These are phyloP conservation scores for Tyto alba DNA, from an alignment of 2,113 vertebrate species.

Conservation along the genomic window DNA sequence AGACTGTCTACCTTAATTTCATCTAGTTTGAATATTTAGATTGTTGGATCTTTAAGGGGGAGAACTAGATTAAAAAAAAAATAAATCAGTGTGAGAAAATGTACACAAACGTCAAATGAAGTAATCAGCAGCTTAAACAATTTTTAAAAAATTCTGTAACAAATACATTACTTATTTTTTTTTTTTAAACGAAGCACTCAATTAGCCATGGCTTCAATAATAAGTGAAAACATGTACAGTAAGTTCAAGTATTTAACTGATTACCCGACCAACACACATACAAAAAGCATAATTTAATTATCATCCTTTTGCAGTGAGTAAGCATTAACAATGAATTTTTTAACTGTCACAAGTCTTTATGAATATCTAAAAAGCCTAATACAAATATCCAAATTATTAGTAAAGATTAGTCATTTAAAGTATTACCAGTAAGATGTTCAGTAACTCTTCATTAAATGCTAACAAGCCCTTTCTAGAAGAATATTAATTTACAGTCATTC, in stretches of 20 bases:
- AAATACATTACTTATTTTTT: not conserved
- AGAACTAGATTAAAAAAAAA: not conserved
- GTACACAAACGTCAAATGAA: not conserved
- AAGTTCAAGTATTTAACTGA: conserved; percentile 14
- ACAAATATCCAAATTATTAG: conserved; percentile 44
- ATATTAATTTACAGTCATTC: conserved; percentile 44
- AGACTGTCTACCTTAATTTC: not conserved
- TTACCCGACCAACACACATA: conserved; percentile 56
- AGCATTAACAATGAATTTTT: conserved; percentile 40
- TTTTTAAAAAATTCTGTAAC: not conserved
- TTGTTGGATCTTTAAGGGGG: not conserved
- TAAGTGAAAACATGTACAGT: conserved; percentile 18
- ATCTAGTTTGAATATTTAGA: not conserved
- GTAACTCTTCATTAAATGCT: conserved; percentile 45
- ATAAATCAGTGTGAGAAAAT: not conserved
- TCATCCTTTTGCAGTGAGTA: conserved; percentile 3
- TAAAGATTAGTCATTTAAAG: conserved; percentile 38
- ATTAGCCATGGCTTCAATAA: not conserved
- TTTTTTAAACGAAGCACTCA: not conserved
- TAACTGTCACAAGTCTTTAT: conserved; percentile 11
- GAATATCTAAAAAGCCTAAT: conserved; percentile 48
- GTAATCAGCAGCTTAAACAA: not conserved
- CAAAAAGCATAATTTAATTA: conserved; percentile 59
- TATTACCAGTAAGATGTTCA: conserved; percentile 34
- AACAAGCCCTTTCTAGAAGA: conserved; percentile 57